Percentiles rank a stretch among this genome's conserved stretches.
Conservation (phyloP, 92 coral and sea anemone species). For the Paramuricea clavata region DNA sequence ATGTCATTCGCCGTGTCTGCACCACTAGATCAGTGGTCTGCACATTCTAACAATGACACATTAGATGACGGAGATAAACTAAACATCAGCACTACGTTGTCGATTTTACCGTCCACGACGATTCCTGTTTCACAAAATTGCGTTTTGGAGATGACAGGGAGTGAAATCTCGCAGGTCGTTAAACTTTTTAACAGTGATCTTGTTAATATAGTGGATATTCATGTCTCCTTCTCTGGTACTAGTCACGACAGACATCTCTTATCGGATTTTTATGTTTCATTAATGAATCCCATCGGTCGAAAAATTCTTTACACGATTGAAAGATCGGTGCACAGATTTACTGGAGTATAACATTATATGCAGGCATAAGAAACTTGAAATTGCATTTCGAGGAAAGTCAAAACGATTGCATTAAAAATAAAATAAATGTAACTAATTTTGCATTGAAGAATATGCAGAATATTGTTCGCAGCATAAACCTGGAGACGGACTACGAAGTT, state of each 20-base stretch:
- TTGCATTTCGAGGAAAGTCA: not conserved
- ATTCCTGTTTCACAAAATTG: not conserved
- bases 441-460: not conserved
- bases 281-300: conserved; percentile 11
- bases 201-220: not conserved
- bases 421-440: not conserved
- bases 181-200: not conserved
- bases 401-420: not conserved
- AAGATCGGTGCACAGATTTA: not conserved
- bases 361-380: not conserved
- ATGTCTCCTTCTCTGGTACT: not conserved
- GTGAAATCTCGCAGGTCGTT: not conserved
- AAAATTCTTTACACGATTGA: not conserved
- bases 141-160: not conserved
- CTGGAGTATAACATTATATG: not conserved
- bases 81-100: not conserved
- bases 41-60: not conserved
- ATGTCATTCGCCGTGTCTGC: not conserved
- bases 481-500: not conserved
- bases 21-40: too few species aligned
- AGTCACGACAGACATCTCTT: not conserved
- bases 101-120: not conserved
- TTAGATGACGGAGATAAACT: not conserved
- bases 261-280: not conserved
- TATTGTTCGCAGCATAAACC: not conserved